Evolutionary conservation across 1,140 invertebrate genomes (phyloP), one percentile per base, ranked within the genome.

Genomic region (Berghia stephanieae): DNA sequence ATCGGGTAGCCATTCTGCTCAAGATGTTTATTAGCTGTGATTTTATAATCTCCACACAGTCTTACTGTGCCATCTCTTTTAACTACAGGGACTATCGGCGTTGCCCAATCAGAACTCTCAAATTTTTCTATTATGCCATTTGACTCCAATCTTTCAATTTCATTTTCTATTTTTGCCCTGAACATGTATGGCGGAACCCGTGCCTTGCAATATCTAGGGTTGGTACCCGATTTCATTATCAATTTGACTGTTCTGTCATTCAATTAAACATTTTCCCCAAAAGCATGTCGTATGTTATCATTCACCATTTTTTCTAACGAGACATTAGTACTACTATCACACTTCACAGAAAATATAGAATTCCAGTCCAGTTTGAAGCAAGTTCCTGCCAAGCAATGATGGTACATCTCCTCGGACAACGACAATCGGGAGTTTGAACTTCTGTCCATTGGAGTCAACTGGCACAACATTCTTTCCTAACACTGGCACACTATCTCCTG

Each of bases 181-280:
- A 80, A 5, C 13, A 84, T 80, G 52, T 82, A 89, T 2, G 88
- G 87, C 34, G 91, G 77, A 13, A 85, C 82, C 52, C 89, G 79
- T 4, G 81, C 75, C 46, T 79, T 82, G n/a, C 31, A 42, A 66
- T 79, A 82, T n/a, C 67, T 71, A 8, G 76, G 72, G 5, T 36
- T 49, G 3, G 57, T 38, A 24, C 68, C 46, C 44, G 52, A 27
- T 49, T 80, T 60, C 8, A 78, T 10, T 3, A 70, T 75, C 0
- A 80, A 27, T 46, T 69, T 71, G 18, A 73, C 81, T 43, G 78
- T 80, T 21, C 74, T 68, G 24, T 69, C 76, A 31, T 57, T 74
- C 18, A 79, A 5, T 40, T 36, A 69, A 36, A 70, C 75, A 8
- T 60, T 52, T 5, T 66, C 31, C 1, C 42, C 69, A 43, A 44